Evolutionary conservation across 2,888 invertebrate species (phyloP), one percentile per base, ranked within the genome.

Genomic region (Dicyrtomina minuta): DNA sequence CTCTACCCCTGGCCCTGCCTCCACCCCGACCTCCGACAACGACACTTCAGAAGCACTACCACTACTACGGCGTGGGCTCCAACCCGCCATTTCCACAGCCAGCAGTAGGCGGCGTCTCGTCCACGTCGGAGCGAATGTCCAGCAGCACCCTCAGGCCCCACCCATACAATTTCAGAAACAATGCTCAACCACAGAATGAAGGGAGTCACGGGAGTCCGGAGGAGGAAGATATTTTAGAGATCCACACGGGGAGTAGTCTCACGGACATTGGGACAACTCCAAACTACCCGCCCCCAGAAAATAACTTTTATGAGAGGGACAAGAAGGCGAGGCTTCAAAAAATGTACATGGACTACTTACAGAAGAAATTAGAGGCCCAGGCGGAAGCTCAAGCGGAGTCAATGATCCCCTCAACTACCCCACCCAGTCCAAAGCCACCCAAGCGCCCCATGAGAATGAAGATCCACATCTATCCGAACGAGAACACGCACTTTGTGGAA

Each of bases 401-500:
- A 26, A 67, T 58, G 22, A 39, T 13, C 2, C 1, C 58, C 43
- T 20, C 55, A 6, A 12, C 62, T 17, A 4, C 51, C 20, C 10
- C 17, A 13, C 43, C 51, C 20, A 24, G 55, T 43, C 24, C n/a
- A 17, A 56, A 64, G 10, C 15, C 43, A 26, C 27, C 43, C 12
- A 62, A 62, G 24, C 15, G 72, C 51, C 77, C 78, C 10, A 78
- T 78, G 78, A 51, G 78, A 58, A 78, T 78, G 78, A 78, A 78
- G 68, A 78, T 78, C 41, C 78, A 78, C 55, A 78, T 78, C 67
- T 78, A 78, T 61, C 78, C 78, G 12, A 78, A 78, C 46, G 75
- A 76, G 68, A 62, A 61, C 26, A 51, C 59, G 13, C 59, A 64
- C 17, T 26, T 55, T 5, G 44, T 68, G 24, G 64, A 26, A 33